A percentile compares a stretch with the other conserved stretches of the same genome.
These are phyloP conservation scores for Agelaius phoeniceus DNA, from an alignment of 2,113 vertebrate species.

Conservation along the genomic window DNA sequence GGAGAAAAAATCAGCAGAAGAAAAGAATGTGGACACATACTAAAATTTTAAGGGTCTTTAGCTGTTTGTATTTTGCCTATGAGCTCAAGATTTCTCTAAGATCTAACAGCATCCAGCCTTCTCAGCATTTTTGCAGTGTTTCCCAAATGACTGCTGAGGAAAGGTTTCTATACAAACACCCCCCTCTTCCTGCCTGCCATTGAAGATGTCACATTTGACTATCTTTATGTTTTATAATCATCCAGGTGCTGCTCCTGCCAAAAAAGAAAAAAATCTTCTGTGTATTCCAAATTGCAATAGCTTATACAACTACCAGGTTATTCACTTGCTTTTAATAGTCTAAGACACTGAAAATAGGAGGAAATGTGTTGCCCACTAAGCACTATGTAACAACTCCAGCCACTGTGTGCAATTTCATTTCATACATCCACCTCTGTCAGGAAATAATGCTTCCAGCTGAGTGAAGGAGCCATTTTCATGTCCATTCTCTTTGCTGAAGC, in stretches of 20 bases:
- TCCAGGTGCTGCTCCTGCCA: not conserved
- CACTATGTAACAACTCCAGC: not conserved
- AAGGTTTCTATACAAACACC: not conserved
- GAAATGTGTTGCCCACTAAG: not conserved
- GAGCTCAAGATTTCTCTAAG: not conserved
- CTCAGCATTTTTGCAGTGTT: not conserved
- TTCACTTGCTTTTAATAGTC: slow-evolving; percentile 30
- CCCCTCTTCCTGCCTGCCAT: not conserved
- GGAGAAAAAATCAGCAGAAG: not conserved
- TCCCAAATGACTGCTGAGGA: not conserved
- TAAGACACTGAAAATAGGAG: slow-evolving; percentile 2
- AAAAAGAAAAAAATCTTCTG: accelerated
- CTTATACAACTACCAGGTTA: not conserved
- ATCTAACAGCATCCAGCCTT: not conserved
- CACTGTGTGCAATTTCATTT: not conserved
- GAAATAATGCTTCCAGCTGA: slow-evolving; percentile 39
- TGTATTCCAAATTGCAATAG: not conserved
- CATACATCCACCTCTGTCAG: not conserved
- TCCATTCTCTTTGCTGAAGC: not conserved
- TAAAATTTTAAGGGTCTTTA: not conserved
- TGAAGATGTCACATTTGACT: not conserved
- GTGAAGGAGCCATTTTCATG: slow-evolving; percentile 21
- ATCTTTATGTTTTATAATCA: not conserved
- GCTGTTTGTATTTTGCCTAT: not conserved
- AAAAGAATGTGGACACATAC: not conserved